A percentile compares a stretch with the other conserved stretches of the same genome.
phyloP scores from a whole-genome alignment of 2,113 vertebrate species.

The Egretta garzetta region DNA sequence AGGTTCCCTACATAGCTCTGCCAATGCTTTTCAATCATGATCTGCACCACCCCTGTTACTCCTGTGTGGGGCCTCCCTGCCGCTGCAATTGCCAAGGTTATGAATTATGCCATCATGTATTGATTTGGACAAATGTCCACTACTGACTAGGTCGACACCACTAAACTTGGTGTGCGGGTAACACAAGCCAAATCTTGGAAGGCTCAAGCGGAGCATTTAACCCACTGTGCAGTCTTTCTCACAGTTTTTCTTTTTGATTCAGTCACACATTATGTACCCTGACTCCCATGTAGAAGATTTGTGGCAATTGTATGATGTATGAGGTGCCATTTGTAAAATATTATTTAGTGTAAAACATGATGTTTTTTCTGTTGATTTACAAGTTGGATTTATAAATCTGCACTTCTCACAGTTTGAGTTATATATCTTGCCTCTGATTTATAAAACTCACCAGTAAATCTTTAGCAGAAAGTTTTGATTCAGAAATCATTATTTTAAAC shows the following conservation, averaged over 20 bases:
- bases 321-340: constrained; percentile 84
- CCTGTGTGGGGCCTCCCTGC: constrained; percentile 24
- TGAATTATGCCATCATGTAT: not conserved
- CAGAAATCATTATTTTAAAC: constrained; percentile 85
- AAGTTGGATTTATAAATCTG: constrained; percentile 86
- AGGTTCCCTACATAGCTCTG: constrained; percentile 34
- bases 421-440: constrained; percentile 84
- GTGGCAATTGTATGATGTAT: constrained; percentile 79
- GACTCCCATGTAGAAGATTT: constrained; percentile 77
- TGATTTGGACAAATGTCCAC: constrained; percentile 34
- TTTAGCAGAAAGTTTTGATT: constrained; percentile 84
- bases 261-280: constrained; percentile 66
- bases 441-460: constrained; percentile 86
- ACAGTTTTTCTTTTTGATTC: constrained; percentile 45
- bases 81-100: not conserved
- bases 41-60: not conserved
- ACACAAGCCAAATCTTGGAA: not conserved
- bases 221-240: constrained; percentile 7
- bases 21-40: constrained; percentile 47
- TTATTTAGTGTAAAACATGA: constrained; percentile 86
- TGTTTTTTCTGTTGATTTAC: constrained; percentile 83
- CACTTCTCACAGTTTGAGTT: constrained; percentile 79
- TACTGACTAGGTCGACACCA: not conserved
- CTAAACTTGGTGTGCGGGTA: not conserved
- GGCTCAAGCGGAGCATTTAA: not conserved